A percentile compares a stretch with the other conserved stretches of the same genome.
Conservation (phyloP, 2,113 vertebrate genomes). For the Jaculus jaculus region DNA sequence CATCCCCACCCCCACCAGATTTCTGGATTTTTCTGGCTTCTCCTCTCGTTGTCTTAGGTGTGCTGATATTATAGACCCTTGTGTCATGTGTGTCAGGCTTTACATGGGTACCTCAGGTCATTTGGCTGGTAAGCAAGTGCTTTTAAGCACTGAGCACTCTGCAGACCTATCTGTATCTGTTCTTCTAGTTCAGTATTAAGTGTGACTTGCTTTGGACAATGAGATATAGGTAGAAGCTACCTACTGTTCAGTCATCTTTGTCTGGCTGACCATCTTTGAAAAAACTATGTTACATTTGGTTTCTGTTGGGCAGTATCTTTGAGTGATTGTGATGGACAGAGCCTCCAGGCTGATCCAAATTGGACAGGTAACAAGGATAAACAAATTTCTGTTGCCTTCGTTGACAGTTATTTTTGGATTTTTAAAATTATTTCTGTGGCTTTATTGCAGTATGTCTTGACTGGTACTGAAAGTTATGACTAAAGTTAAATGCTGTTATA, state of each 20-base stretch:
- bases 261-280: neutral
- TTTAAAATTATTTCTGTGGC: neutral
- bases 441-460: neutral
- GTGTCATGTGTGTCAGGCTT: too few species aligned
- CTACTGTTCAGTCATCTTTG: neutral
- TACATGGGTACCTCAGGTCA: too few species aligned
- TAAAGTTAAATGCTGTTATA: neutral
- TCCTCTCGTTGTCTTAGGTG: too few species aligned
- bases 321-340: neutral
- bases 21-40: too few species aligned
- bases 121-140: too few species aligned
- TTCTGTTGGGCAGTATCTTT: slow-evolving; percentile 4
- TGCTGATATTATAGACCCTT: too few species aligned
- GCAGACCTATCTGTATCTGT: neutral
- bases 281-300: neutral
- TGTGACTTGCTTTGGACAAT: neutral
- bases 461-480: neutral
- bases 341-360: neutral
- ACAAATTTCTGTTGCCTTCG: neutral
- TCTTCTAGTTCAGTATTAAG: neutral
- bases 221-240: neutral
- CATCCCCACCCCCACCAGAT: too few species aligned
- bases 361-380: slow-evolving; percentile 2
- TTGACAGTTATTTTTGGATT: neutral
- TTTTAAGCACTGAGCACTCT: too few species aligned